Base-by-base conservation (phyloP, 2,888 invertebrate genomes). In the Melinopterus prodromus region DNA sequence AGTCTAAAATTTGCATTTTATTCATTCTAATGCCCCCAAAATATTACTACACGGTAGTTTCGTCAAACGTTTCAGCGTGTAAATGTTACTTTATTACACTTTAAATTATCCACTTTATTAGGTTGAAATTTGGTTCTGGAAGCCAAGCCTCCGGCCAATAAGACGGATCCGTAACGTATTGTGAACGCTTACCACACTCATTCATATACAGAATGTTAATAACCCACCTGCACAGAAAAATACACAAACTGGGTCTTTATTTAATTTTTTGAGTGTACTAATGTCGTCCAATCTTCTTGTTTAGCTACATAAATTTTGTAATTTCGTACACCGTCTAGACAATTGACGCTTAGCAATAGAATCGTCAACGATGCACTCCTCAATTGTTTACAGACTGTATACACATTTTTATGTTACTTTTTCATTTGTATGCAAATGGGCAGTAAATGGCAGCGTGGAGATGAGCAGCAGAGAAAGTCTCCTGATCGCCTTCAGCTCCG, bases 381-480 rank as follows among this genome's bases (percentile, higher is more conserved):
- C 53, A 53, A 53, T 53, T 53, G 1, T 53, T 53, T 53, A 26
- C 26, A 26, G 26, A 26, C 26, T 12, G 53, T 53, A 53, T 53
- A 53, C 7, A 9, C 0, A 9, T 53, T 53, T 53, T 53, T 12
- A 7, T 53, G 53, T 53, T 53, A 53, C 53, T 53, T 53, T 53
- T 53, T 53, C 53, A 53, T 53, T 53, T 53, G 53, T 53, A 53
- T 53, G 53, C 53, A 53, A 53, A 53, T 53, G 12, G 53, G 53
- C 53, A 9, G 53, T 53, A 53, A 53, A 53, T 53, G 53, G 53
- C 53, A 53, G 7, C 53, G 53, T 4, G 53, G 53, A 53, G 53
- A 53, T 53, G 53, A 53, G 53, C 53, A 53, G 53, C 53, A 53
- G 53, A 53, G 53, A 53, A 53, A 53, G 53, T 53, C 53, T 53